Evolutionary conservation across 2,113 vertebrate species (phyloP), one percentile per base, ranked within the genome.

Genomic region (Donacobius atricapilla): DNA sequence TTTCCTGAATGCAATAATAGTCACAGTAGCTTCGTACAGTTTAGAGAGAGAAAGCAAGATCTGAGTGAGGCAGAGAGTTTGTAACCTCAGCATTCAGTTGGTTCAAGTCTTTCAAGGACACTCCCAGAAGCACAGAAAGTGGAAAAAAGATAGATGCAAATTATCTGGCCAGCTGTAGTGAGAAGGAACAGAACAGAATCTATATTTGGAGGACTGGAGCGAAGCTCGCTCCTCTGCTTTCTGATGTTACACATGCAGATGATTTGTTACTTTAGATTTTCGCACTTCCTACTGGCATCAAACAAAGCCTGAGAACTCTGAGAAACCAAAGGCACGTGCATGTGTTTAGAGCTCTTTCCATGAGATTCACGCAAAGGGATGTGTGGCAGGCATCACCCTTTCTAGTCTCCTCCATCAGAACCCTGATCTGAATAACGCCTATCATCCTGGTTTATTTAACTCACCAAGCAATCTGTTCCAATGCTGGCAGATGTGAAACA

Each of bases 361-460:
- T 14, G 63, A 57, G 42, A 45, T 0, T 1, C 31, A 12, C 3
- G 6, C n/a, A 40, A 72, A 65, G 19, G 35, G 35, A 11, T 0
- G 6, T 4, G 5, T 30, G n/a, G 33, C 31, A 70, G 23, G 21
- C 44, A 35, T 33, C 53, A 24, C 9, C 21, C 22, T 75, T 81
- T 56, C 28, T 22, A 33, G 16, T 28, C 30, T 71, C 31, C 21
- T 80, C 54, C 35, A 21, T 37, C 81, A 73, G 33, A 78, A 16
- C 24, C 13, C 0, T 0, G 16, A 51, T 30, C 31, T 44, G 66
- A 63, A n/a, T 42, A 21, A 51, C 0, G 2, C 5, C 4, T 1
- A 21, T 58, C 35, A 22, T 90, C 40, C n/a, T 44, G 57, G 15
- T 24, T 78, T 40, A 33, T 58, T 89, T 60, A 8, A 64, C 50